These are phyloP conservation scores for Helostoma temminkii DNA, from an alignment of 2,797 vertebrate genomes.

Conservation along the genomic window DNA sequence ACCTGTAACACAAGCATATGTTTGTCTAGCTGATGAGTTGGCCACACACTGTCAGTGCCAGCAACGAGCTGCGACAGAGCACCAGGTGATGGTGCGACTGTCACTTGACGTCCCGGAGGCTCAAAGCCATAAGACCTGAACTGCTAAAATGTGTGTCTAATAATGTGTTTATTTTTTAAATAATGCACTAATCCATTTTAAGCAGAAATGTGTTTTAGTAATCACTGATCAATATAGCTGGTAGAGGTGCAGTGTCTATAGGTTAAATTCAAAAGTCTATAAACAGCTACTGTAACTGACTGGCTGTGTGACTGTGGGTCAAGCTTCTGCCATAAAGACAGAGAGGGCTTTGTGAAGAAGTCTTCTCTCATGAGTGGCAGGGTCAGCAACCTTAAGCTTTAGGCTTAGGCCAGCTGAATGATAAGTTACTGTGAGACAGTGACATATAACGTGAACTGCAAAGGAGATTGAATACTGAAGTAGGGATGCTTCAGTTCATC, in stretches of 20 bases:
- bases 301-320: constrained; percentile 1
- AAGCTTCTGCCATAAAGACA: constrained; percentile 9
- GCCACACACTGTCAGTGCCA: constrained; percentile 50
- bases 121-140: constrained; percentile 43
- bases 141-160: constrained; percentile 11
- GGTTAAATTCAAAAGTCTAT: constrained; percentile 37
- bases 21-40: constrained; percentile 34
- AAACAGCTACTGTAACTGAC: constrained; percentile 53
- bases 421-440: no score
- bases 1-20: constrained; percentile 34
- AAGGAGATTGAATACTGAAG: no score
- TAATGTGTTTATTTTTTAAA: background rate
- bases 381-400: constrained; percentile 39
- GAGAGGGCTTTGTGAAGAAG: constrained; percentile 41
- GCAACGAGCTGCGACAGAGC: constrained; percentile 56
- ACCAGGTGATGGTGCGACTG: constrained; percentile 52
- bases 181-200: background rate
- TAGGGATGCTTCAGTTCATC: background rate
- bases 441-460: no score
- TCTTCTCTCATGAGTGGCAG: constrained; percentile 26
- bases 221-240: constrained; percentile 7
- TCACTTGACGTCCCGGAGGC: constrained; percentile 65
- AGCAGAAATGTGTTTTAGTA: background rate
- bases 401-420: no score
- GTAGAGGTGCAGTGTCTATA: constrained; percentile 11